These are phyloP conservation scores for Tapera naevia DNA, from an alignment of 2,797 vertebrate species.

Conservation along the genomic window DNA sequence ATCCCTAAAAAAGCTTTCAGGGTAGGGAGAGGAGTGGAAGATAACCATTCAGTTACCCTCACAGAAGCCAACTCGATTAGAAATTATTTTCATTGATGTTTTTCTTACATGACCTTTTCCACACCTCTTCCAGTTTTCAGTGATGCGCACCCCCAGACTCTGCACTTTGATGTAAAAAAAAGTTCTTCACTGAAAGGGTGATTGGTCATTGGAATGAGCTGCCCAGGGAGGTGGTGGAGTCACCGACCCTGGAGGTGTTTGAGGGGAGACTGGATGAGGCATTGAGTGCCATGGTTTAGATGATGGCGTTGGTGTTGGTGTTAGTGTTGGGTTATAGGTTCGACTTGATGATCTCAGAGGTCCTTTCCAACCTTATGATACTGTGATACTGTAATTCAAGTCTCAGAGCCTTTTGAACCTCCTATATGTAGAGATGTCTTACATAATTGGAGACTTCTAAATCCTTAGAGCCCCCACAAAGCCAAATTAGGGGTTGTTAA, in stretches of 20 bases:
- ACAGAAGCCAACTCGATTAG: not conserved
- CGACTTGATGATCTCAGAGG: too few species aligned
- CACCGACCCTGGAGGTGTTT: too few species aligned
- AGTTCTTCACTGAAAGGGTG: too few species aligned
- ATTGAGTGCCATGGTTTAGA: too few species aligned
- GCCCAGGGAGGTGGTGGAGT: too few species aligned
- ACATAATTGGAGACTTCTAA: not conserved
- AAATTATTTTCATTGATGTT: not conserved
- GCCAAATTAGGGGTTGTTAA: not conserved
- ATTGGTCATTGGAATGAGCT: too few species aligned
- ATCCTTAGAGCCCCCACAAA: not conserved
- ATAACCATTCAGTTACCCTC: not conserved
- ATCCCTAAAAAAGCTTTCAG: not conserved
- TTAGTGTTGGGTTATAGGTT: too few species aligned
- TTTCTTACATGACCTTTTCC: not conserved
- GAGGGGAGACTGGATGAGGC: too few species aligned
- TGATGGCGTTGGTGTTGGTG: too few species aligned
- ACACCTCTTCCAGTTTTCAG: not conserved
- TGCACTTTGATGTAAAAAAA: rapidly evolving
- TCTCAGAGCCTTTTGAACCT: not conserved
- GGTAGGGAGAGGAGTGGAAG: not conserved
- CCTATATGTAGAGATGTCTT: not conserved
- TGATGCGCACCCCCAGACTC: not conserved
- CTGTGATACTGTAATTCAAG: rapidly evolving
- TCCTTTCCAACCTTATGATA: too few species aligned